Percentiles rank a stretch among this genome's conserved stretches.
Evolutionary conservation across 1,140 invertebrate genomes (phyloP).

Genomic region (Brachionus rubens): DNA sequence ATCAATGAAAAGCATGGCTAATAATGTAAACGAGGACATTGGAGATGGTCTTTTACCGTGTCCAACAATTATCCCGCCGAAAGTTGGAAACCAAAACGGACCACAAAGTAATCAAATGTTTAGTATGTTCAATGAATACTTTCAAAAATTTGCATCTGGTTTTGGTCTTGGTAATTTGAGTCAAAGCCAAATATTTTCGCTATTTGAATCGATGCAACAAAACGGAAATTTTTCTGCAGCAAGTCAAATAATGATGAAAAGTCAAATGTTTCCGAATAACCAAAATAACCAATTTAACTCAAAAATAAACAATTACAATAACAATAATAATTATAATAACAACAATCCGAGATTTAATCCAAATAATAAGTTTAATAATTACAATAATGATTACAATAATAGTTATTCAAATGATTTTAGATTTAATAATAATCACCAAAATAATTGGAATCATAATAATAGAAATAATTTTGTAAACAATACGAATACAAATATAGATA

Average conservation of each 20-base stretch:
- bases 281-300: neutral
- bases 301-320: too few relatives aligned
- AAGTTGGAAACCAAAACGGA: neutral
- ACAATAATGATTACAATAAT: too few relatives aligned
- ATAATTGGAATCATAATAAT: neutral
- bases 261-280: neutral
- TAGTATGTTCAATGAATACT: conserved; percentile 2
- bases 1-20: neutral
- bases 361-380: conserved; percentile 11
- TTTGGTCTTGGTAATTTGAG: conserved; percentile 1
- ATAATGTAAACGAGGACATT: neutral
- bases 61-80: neutral
- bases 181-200: conserved; percentile 1
- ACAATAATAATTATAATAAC: too few relatives aligned
- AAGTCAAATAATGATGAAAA: neutral
- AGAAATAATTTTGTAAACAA: neutral
- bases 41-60: neutral
- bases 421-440: neutral
- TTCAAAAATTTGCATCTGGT: neutral
- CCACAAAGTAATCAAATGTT: neutral
- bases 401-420: neutral
- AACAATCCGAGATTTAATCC: neutral
- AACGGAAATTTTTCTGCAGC: neutral
- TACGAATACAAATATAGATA: neutral
- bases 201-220: conserved; percentile 11